Evolutionary conservation across 2,113 vertebrate genomes (phyloP).

Genomic region (Cryptomyrus ogoouensis): DNA sequence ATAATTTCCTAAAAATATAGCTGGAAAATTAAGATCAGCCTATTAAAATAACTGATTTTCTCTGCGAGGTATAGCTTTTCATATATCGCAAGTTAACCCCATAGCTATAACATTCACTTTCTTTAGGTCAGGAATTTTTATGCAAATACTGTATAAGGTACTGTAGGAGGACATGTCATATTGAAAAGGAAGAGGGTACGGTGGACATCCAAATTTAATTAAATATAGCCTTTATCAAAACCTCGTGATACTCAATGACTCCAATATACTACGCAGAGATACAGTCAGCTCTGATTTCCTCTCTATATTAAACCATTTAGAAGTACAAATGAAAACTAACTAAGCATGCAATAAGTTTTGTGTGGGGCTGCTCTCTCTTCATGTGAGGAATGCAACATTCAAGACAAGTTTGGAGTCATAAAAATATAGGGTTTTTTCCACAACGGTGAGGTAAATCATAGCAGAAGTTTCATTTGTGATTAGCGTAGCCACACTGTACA

Average conservation of each 20-base stretch:
- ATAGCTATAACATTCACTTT: not conserved
- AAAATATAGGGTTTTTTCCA: not conserved
- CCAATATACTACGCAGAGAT: not conserved
- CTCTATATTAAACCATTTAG: too few relatives aligned
- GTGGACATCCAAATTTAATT: not conserved
- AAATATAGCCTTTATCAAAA: not conserved
- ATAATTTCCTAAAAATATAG: slow-evolving; percentile 2
- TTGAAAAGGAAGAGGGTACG: not conserved
- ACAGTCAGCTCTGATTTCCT: not conserved
- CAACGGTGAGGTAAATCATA: not conserved
- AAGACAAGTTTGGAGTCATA: not conserved
- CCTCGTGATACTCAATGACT: not conserved
- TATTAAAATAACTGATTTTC: slow-evolving; percentile 7
- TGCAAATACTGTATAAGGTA: not conserved
- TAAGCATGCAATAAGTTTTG: not conserved
- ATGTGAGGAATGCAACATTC: not conserved
- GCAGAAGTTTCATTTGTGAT: not conserved
- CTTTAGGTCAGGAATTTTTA: not conserved
- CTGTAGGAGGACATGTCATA: not conserved
- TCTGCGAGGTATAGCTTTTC: not conserved
- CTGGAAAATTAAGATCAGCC: not conserved
- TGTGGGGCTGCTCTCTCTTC: not conserved
- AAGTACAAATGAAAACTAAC: not conserved
- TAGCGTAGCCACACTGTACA: not conserved
- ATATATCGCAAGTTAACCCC: not conserved